Percentiles rank a stretch among this genome's conserved stretches.
Evolutionary conservation across 1,140 invertebrate genomes (phyloP).

Genomic region (Trichogramma pretiosum): DNA sequence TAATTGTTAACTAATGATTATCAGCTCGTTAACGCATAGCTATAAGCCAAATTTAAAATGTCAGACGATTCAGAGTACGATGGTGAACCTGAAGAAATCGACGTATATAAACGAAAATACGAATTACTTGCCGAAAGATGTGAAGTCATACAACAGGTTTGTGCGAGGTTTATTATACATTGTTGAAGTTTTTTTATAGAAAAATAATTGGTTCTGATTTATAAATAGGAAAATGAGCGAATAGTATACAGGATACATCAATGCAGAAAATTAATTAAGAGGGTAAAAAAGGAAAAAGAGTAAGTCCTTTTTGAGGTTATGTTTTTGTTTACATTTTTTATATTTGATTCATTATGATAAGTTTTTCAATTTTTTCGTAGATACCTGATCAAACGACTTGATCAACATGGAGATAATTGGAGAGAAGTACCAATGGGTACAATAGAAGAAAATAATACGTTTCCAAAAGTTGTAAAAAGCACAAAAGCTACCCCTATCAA

Average conservation of each 20-base stretch:
- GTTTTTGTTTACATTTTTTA: constrained; percentile 11
- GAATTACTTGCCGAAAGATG: constrained; percentile 42
- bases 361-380: constrained; percentile 18
- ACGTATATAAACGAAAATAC: constrained; percentile 43
- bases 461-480: constrained; percentile 32
- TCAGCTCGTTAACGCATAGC: no score
- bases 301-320: constrained; percentile 35
- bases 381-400: constrained; percentile 43
- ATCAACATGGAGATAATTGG: constrained; percentile 44
- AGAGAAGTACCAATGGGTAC: constrained; percentile 43
- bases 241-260: constrained; percentile 43
- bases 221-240: constrained; percentile 45
- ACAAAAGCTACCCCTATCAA: constrained; percentile 31
- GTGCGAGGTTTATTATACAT: constrained; percentile 2
- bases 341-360: not conserved
- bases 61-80: constrained; percentile 36
- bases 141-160: constrained; percentile 43
- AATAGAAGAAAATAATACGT: constrained; percentile 41
- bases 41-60: no score
- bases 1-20: no score
- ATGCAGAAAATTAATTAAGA: constrained; percentile 39
- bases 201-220: constrained; percentile 15
- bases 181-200: constrained; percentile 3
- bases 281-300: constrained; percentile 44
- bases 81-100: constrained; percentile 36